These are phyloP conservation scores for Lophius americanus DNA, from an alignment of 2,797 vertebrate species.

Conservation along the genomic window DNA sequence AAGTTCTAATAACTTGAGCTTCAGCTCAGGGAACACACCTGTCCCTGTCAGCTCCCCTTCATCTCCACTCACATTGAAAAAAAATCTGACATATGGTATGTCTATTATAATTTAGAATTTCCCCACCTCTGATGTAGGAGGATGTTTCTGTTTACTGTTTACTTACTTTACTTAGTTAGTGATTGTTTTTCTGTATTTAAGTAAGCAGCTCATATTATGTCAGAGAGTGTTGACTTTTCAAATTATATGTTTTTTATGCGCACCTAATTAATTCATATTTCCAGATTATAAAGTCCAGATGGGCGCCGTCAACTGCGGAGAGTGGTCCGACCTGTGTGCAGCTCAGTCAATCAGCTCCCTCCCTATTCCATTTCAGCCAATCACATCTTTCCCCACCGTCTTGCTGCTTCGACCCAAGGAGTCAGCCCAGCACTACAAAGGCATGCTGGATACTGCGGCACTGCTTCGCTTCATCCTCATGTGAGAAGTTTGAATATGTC, in stretches of 20 bases:
- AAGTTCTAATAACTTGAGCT: no score
- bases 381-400: constrained; percentile 86
- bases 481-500: constrained; percentile 79
- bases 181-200: no score
- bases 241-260: not conserved
- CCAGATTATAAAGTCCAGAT: constrained; percentile 78
- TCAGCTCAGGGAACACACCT: no score
- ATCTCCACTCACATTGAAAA: no score
- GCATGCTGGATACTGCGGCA: constrained; percentile 86
- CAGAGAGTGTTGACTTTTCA: not conserved
- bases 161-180: no score
- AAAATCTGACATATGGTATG: no score
- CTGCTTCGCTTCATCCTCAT: constrained; percentile 87
- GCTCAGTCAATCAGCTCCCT: constrained; percentile 68
- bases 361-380: constrained; percentile 63
- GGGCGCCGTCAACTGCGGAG: constrained; percentile 86
- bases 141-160: no score
- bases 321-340: constrained; percentile 88
- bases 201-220: no score
- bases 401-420: constrained; percentile 78
- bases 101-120: no score
- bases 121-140: no score
- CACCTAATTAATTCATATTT: not conserved
- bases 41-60: no score
- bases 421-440: constrained; percentile 75